phyloP scores from a whole-genome alignment of 2,888 invertebrate species.

The Polyploca ridens region DNA sequence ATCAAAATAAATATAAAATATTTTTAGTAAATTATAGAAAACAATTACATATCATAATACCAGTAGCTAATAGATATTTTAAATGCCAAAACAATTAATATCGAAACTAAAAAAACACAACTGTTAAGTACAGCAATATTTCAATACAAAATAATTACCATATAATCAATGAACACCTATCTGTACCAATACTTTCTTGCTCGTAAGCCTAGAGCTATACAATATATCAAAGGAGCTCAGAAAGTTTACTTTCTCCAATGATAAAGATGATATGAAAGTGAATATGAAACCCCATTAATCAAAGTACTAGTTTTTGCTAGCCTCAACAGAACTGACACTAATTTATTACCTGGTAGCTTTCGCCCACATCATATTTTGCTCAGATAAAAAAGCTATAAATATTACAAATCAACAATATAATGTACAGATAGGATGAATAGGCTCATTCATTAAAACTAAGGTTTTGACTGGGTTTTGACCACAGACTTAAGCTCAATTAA shows the following conservation, averaged over 20 bases:
- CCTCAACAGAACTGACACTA: background rate
- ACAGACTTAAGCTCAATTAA: too few species aligned
- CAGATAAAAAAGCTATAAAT: too few species aligned
- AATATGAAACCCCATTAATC: background rate
- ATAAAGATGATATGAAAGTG: constrained; percentile 9
- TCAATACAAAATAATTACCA: background rate
- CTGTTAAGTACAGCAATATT: background rate
- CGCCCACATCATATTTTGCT: background rate
- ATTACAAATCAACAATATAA: too few species aligned
- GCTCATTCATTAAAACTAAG: too few species aligned
- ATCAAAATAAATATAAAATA: too few species aligned
- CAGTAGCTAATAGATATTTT: background rate
- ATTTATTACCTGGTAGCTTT: background rate
- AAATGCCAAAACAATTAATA: background rate
- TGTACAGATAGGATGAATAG: too few species aligned
- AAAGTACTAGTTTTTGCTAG: constrained; percentile 2
- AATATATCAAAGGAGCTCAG: background rate
- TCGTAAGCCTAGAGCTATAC: background rate
- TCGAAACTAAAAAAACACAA: background rate
- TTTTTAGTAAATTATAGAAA: too few species aligned
- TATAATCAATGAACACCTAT: background rate
- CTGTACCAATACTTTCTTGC: background rate
- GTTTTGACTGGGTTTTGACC: too few species aligned
- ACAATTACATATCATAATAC: background rate
- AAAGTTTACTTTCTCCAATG: background rate